Base-by-base conservation (phyloP, 2,888 invertebrate species). In the Pristionchus arcanus region DNA sequence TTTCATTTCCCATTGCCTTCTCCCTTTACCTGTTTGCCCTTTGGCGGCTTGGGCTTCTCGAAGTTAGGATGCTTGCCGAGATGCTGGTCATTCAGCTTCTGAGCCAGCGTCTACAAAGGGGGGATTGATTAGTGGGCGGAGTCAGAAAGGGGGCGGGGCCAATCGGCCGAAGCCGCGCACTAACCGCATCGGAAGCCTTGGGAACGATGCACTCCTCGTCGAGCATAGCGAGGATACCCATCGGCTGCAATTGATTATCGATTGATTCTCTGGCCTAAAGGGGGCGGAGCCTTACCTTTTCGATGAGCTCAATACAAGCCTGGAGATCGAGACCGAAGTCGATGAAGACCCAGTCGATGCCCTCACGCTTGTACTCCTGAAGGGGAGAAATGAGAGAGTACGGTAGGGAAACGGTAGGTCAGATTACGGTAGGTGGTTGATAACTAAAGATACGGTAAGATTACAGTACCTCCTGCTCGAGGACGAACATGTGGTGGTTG, bases 401-500 rank as follows among this genome's bases (percentile, higher is more conserved):
- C 74, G 74, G 37, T 37, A 31, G n/a, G 21, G 25, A 2, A 53
- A 42, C 53, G n/a, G 49, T 81, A 37, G 68, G 71, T 31, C n/a
- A 55, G 55, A 55, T 55, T 21, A 21, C 55, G 74, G 19, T 37
- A 34, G 42, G 3, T 4, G n/a, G n/a, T n/a, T n/a, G n/a, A n/a
- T n/a, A n/a, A n/a, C n/a, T n/a, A n/a, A n/a, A n/a, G n/a, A n/a
- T n/a, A n/a, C n/a, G n/a, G n/a, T n/a, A n/a, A 19, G 55, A 25
- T 81, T 91, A 92, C 53, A 25, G 31, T 81, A 92, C 92, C 96
- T 98, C 98, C 97, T 98, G 98, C 96, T 98, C 98, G 95, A 98
- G 97, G 95, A 98, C 98, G 96, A 98, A 98, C 98, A 98, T 98
- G 97, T 98, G 96, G 96, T 98, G 98, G 96, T 98, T 98, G 97